Base-by-base conservation (phyloP, 2,888 invertebrate species). In the Catotricha subobsoleta region DNA sequence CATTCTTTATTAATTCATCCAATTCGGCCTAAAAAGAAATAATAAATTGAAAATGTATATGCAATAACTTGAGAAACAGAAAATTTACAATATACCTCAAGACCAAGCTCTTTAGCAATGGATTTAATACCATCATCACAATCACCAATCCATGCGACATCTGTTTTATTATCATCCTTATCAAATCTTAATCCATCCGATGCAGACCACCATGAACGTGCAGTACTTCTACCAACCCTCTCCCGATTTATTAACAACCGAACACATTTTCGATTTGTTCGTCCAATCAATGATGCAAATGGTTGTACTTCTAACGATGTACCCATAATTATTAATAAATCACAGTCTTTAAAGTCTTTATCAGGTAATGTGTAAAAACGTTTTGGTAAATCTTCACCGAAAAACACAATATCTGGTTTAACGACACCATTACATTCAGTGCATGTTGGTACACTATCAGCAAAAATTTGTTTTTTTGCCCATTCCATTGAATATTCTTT, bases 321-420 rank as follows among this genome's bases (percentile, higher is more conserved):
- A 1, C 95, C 95, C 77, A 97, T 80, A 20, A 97, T 80, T 43
- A 97, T 83, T 19, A 97, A 69, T 52, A 95, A 67, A 62, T 95
- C 92, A 56, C 92, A 94, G 43, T 78, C 66, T 31, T 71, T 65
- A 55, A 95, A 87, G 64, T 95, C 94, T 50, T 67, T 63, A 18
- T 68, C 65, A 9, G 80, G 68, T 47, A 74, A 69, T 6, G 59
- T 55, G 50, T 81, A 78, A 57, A 92, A 95, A 47, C 76, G 67
- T 1, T 68, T 64, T 0, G 95, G 92, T 13, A 95, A 67, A 55
- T 73, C 72, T 67, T 95, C 94, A 0, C 94, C 94, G 60, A 94
- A 97, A 65, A 97, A 92, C 12, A 94, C 81, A 50, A 97, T 88
- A 54, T 95, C 92, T 8, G 94, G 94, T 59, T 94, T 94, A 0